Evolutionary conservation across 2,888 invertebrate genomes (phyloP).

Genomic region (Amphipyra berbera): DNA sequence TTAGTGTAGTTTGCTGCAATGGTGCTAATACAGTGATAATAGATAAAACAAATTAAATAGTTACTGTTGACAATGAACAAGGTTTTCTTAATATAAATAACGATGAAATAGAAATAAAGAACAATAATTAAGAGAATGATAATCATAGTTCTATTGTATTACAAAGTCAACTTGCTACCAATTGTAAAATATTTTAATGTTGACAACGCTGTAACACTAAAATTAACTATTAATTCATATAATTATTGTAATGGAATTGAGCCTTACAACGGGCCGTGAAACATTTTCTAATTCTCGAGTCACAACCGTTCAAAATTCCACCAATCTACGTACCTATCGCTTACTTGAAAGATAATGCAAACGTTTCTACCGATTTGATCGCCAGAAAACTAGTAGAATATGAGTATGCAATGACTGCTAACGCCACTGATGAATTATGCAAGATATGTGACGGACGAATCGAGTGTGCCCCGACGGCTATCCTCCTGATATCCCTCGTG

Average conservation of each 20-base stretch:
- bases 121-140: conserved; percentile 1
- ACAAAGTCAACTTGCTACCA: background rate
- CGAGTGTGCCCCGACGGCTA: conserved; percentile 86
- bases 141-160: background rate
- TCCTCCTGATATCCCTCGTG: conserved; percentile 81
- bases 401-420: conserved; percentile 83
- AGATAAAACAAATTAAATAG: background rate
- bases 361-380: conserved; percentile 34
- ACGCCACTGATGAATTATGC: conserved; percentile 82
- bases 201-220: background rate
- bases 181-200: background rate
- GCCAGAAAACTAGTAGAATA: conserved; percentile 42
- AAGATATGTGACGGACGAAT: conserved; percentile 84
- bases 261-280: conserved; percentile 3
- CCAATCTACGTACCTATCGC: conserved; percentile 31
- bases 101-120: conserved; percentile 12
- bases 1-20: conserved; percentile 1
- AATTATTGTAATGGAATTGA: conserved; percentile 43
- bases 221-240: conserved; percentile 12
- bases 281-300: background rate
- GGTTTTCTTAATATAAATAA: background rate
- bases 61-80: background rate
- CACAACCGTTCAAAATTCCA: conserved; percentile 36
- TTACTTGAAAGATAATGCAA: conserved; percentile 34
- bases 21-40: conserved; percentile 18